These are phyloP conservation scores for Palythoa heliodiscus DNA, from an alignment of 92 coral and sea anemone species.

Conservation along the genomic window DNA sequence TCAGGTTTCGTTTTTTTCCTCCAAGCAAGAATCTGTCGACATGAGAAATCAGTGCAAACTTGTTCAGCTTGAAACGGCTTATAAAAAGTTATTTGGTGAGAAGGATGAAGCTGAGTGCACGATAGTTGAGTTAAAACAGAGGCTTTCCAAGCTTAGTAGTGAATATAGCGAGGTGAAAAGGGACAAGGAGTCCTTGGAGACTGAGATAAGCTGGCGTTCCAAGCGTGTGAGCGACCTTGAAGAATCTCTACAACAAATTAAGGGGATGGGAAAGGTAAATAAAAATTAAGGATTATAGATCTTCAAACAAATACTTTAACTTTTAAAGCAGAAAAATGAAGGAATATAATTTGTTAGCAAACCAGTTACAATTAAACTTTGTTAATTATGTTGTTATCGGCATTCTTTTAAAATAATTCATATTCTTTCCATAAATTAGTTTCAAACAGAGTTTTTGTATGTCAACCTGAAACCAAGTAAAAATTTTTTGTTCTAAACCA, in stretches of 20 bases:
- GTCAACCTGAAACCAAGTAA: too few relatives aligned
- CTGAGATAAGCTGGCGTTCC: constrained; percentile 48
- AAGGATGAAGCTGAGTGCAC: constrained; percentile 53
- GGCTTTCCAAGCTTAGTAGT: constrained; percentile 43
- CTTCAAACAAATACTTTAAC: neutral
- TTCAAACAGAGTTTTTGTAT: neutral
- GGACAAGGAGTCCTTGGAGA: constrained; percentile 46
- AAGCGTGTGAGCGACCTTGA: constrained; percentile 56
- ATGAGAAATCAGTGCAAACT: constrained; percentile 37
- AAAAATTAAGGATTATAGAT: too few relatives aligned
- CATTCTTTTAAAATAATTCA: too few relatives aligned
- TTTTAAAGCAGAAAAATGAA: too few relatives aligned
- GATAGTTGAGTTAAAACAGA: constrained; percentile 41
- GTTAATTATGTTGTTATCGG: too few relatives aligned
- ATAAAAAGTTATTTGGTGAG: constrained; percentile 44
- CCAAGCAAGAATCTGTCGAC: constrained; percentile 1
- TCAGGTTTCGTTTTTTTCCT: neutral
- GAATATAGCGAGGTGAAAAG: constrained; percentile 43
- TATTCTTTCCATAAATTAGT: too few relatives aligned
- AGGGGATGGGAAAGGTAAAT: constrained; percentile 13
- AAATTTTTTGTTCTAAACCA: too few relatives aligned
- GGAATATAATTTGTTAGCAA: too few relatives aligned
- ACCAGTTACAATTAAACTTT: too few relatives aligned
- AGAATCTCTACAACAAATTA: neutral
- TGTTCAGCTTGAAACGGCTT: constrained; percentile 40